Percentiles rank a stretch among this genome's conserved stretches.
Conservation (phyloP, 1,140 invertebrate genomes). For the Probaryconus sp. region DNA sequence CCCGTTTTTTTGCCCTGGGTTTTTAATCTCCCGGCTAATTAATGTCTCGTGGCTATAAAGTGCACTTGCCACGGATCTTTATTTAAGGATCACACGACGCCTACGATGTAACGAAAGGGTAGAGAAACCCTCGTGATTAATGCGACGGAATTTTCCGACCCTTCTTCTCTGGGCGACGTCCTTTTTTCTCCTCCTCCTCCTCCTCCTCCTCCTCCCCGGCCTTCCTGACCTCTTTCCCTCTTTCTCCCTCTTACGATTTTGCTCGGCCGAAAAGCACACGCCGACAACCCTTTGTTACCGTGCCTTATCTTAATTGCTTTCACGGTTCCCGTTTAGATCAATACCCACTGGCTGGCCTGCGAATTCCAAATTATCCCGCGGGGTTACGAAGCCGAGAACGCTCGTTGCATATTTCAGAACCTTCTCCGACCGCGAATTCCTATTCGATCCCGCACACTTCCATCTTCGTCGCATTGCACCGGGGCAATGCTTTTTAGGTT, state of each 20-base stretch:
- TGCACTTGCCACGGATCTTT: slow-evolving; percentile 50
- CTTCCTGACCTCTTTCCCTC: slow-evolving; percentile 1
- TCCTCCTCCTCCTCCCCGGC: neutral
- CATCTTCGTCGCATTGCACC: slow-evolving; percentile 36
- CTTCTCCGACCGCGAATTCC: slow-evolving; percentile 46
- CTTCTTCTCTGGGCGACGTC: slow-evolving; percentile 39
- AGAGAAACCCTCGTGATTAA: slow-evolving; percentile 63
- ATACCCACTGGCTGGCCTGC: slow-evolving; percentile 66
- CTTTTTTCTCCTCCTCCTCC: slow-evolving; percentile 33
- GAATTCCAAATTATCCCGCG: slow-evolving; percentile 71
- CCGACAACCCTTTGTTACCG: slow-evolving; percentile 76
- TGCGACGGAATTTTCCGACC: slow-evolving; percentile 56
- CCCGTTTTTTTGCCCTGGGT: no score
- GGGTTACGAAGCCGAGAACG: slow-evolving; percentile 60
- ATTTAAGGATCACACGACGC: slow-evolving; percentile 47
- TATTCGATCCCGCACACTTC: slow-evolving; percentile 30
- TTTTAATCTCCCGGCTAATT: slow-evolving; percentile 45
- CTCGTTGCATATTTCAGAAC: slow-evolving; percentile 53
- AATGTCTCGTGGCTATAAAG: slow-evolving; percentile 47
- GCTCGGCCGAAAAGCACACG: slow-evolving; percentile 65
- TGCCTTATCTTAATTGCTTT: slow-evolving; percentile 77
- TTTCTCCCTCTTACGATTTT: slow-evolving; percentile 49
- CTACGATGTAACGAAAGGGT: slow-evolving; percentile 57
- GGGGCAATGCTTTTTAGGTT: slow-evolving; percentile 26
- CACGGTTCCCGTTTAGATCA: slow-evolving; percentile 76